phyloP scores from a whole-genome alignment of 2,888 invertebrate genomes.

The Caradrina clavipalpis region DNA sequence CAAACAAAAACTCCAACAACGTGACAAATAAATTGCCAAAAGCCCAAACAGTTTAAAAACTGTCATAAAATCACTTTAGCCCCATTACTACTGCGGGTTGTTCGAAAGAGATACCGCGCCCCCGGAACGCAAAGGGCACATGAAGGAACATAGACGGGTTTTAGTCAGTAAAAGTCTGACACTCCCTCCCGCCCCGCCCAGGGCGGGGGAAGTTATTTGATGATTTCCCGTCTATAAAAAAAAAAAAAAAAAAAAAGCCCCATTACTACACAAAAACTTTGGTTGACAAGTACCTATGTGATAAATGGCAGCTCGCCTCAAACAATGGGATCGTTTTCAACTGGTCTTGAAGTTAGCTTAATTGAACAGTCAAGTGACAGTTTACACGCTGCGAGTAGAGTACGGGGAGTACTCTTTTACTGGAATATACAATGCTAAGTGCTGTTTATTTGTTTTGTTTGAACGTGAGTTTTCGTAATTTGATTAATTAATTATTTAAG shows the following conservation, averaged over 20 bases:
- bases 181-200: too few species aligned
- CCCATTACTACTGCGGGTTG: constrained; percentile 3
- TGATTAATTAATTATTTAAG: constrained; percentile 13
- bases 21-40: background rate
- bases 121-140: too few species aligned
- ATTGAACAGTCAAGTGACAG: constrained; percentile 62
- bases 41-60: constrained; percentile 38
- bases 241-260: too few species aligned
- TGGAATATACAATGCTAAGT: constrained; percentile 33
- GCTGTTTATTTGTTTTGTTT: constrained; percentile 24
- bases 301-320: constrained; percentile 28
- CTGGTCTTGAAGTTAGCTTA: constrained; percentile 54
- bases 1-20: background rate
- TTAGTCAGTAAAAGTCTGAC: too few species aligned
- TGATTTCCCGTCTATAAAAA: too few species aligned
- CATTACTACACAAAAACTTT: constrained; percentile 39
- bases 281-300: constrained; percentile 32
- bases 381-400: constrained; percentile 26
- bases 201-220: too few species aligned
- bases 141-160: too few species aligned
- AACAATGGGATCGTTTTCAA: constrained; percentile 53
- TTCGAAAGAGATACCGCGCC: too few species aligned
- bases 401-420: constrained; percentile 21
- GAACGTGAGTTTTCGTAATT: constrained; percentile 16
- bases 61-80: constrained; percentile 34